Percentiles rank a stretch among this genome's conserved stretches.
These are phyloP conservation scores for Oreohelix idahoensis DNA, from an alignment of 1,140 invertebrate genomes.

Conservation along the genomic window DNA sequence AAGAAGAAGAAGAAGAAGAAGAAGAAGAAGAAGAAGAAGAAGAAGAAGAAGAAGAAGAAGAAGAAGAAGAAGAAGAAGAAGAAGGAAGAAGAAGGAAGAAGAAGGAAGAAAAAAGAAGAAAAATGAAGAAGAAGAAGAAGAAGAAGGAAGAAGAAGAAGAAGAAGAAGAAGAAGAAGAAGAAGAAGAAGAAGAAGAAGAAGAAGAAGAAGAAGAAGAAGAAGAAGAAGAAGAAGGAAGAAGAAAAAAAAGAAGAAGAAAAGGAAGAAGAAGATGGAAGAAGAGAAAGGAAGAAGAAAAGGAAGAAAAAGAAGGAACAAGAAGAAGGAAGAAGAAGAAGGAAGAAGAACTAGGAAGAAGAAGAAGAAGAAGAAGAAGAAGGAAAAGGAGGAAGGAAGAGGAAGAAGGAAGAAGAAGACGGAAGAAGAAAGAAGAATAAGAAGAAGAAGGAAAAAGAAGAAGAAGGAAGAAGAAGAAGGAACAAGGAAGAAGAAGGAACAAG, in stretches of 20 bases:
- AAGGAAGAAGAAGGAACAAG: too few relatives aligned
- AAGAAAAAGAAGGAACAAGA: not conserved
- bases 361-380: slow-evolving; percentile 13
- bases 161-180: not conserved
- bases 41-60: not conserved
- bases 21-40: not conserved
- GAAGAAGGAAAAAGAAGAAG: not conserved
- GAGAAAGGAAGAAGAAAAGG: not conserved
- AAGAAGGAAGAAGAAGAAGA: not conserved
- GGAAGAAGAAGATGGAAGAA: not conserved
- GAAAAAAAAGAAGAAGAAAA: not conserved
- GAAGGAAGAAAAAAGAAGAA: not conserved
- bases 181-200: slow-evolving; percentile 2
- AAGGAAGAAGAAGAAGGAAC: not conserved
- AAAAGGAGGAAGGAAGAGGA: slow-evolving; percentile 3
- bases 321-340: not conserved
- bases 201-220: not conserved
- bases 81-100: not conserved
- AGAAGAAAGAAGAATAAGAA: too few relatives aligned
- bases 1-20: not conserved
- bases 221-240: too few relatives aligned
- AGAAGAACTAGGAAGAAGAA: too few relatives aligned
- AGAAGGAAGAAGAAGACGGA: not conserved
- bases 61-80: not conserved
- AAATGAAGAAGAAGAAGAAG: not conserved